Base-by-base conservation (phyloP, 2,113 vertebrate genomes). In the Pao palembangensis region DNA sequence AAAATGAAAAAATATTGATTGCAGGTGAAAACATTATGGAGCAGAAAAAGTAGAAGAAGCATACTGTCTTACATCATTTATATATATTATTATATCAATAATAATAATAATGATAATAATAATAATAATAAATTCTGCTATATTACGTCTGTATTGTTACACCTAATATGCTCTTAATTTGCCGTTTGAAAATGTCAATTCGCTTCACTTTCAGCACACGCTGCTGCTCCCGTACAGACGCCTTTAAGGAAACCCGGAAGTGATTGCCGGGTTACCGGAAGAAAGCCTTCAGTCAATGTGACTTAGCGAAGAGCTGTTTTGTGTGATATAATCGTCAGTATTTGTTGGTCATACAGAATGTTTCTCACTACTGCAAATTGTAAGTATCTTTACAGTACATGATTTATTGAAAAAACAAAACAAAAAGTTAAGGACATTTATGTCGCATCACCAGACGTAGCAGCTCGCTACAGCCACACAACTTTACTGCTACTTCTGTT, bases 341-440 rank as follows among this genome's bases (percentile, higher is more conserved):
- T 49, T 49, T 49, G 17, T 49, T n/a, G 8, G 6, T 10, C 17
- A 6, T 8, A 8, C 17, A 74, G 47, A 51, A 92, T 92, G 91
- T 90, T 91, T 67, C 85, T 92, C 5, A 92, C 91, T 4, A 44
- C 88, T 4, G 84, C 67, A 0, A 91, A 90, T 23, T 71, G 91
- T 92, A 44, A 90, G 91, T 91, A 86, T 69, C 16, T 16, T 43
- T 48, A 11, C 4, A 5, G 1, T 38, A 16, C 3, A 17, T 19
- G 4, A 38, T 8, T 19, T 28, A 12, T 17, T 51, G 21, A 44
- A 6, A 44, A 44, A 44, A 15, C 15, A 48, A 16, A 48, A 48
- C 3, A 20, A 19, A 50, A 50, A 50, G 1, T 20, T 6, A 50
- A 46, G 44, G 44, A 15, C 15, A 46, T 46, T 16, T 17, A 14